Base-by-base conservation (phyloP, 1,140 invertebrate genomes). In the Ruditapes philippinarum region DNA sequence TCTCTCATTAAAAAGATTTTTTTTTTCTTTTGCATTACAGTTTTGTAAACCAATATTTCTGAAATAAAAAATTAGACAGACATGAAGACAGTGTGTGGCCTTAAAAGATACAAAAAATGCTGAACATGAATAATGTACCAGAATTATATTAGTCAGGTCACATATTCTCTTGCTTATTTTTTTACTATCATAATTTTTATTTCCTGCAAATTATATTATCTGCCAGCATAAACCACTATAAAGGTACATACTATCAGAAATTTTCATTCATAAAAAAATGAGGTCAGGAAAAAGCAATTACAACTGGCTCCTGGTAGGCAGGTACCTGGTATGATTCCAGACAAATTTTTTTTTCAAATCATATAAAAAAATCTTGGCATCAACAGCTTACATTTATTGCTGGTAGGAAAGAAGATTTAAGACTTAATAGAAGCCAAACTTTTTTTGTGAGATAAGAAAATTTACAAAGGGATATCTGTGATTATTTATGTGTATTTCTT, bases 321-420 rank as follows among this genome's bases (percentile, higher is more conserved):
- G 42, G 28, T 1, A 28, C 22, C 65, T 70, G 65, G 65, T 36
- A 17, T 0, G 17, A 11, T 38, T 70, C 65, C 65, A 70, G 22
- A 22, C n/a, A 12, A 38, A 7, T 62, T 62, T 62, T 14, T 62
- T 62, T 62, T 25, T 62, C n/a, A 28, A 7, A 7, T 14, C 22
- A 22, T 38, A 22, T 38, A 38, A 38, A 70, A 70, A 38, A 38
- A 70, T 9, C 19, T 70, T 70, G 65, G 65, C 65, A 70, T 70
- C 36, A 38, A 17, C 33, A 14, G 65, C 36, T 70, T 38, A 70
- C 31, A 7, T 70, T 40, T 70, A 70, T 70, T 70, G 31, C 65
- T 65, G 36, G 65, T 38, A 70, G 3, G 3, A n/a, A n/a, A n/a
- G n/a, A 65, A 70, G 65, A 70, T 70, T 70, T 70, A 70, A 38